Conservation (phyloP, 2,888 invertebrate species). For the Chelonus formosanus region DNA sequence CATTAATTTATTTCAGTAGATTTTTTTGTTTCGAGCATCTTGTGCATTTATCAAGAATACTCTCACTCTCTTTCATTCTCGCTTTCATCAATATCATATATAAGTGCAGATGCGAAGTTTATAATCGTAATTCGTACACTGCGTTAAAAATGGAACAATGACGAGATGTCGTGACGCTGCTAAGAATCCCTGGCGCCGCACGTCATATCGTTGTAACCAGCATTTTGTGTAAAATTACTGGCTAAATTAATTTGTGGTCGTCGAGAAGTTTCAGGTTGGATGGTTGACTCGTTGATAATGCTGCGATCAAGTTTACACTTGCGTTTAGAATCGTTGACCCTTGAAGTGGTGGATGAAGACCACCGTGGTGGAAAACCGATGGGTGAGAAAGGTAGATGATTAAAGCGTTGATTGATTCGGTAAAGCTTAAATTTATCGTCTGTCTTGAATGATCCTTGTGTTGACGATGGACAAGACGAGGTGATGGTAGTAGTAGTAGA, state of each 20-base stretch:
- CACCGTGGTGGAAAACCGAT: neutral
- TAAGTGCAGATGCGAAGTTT: conserved; percentile 2
- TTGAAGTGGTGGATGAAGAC: conserved; percentile 8
- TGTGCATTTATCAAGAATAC: conserved; percentile 33
- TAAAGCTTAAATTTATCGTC: conserved; percentile 8
- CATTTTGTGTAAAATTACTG: conserved; percentile 13
- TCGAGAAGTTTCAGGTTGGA: conserved; percentile 11
- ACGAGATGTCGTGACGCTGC: conserved; percentile 27
- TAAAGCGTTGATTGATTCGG: conserved; percentile 22
- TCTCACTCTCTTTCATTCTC: conserved; percentile 10
- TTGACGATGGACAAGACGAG: conserved; percentile 22
- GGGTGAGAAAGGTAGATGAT: conserved; percentile 7
- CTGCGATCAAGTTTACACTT: conserved; percentile 18
- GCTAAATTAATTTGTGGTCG: conserved; percentile 15
- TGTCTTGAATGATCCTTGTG: conserved; percentile 3
- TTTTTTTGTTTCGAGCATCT: conserved; percentile 23
- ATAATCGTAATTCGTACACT: conserved; percentile 18
- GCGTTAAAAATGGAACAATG: conserved; percentile 5
- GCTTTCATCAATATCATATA: neutral
- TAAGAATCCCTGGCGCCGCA: conserved; percentile 33
- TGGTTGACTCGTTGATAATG: conserved; percentile 17
- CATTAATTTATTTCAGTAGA: conserved; percentile 13
- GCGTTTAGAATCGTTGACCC: conserved; percentile 16
- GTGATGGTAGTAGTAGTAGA: conserved; percentile 31
- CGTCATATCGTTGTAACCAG: conserved; percentile 19